Evolutionary conservation across 2,888 invertebrate species (phyloP).

Genomic region (Brenthis hecate): DNA sequence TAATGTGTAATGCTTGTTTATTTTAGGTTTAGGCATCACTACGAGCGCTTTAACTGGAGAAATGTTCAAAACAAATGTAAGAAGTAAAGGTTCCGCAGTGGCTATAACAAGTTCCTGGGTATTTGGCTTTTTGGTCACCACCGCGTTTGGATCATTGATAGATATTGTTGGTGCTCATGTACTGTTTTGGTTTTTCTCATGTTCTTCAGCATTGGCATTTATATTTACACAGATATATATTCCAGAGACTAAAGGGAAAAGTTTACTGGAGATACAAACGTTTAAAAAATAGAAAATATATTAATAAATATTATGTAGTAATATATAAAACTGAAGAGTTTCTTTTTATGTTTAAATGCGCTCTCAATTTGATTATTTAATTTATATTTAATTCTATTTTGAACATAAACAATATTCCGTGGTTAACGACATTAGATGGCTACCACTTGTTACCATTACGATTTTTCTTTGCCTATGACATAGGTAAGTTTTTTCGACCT

Average conservation of each 20-base stretch:
- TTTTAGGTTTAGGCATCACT: constrained; percentile 44
- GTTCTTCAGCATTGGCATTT: constrained; percentile 60
- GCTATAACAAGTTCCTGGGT: constrained; percentile 37
- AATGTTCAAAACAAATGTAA: constrained; percentile 44
- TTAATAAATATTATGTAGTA: no score
- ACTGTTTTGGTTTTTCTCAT: constrained; percentile 85
- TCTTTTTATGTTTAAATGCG: no score
- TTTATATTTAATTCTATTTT: constrained; percentile 45
- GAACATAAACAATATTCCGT: constrained; percentile 37
- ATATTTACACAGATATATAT: constrained; percentile 85
- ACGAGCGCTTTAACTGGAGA: constrained; percentile 42
- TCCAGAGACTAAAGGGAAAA: constrained; percentile 91
- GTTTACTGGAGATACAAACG: constrained; percentile 86
- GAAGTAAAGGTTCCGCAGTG: constrained; percentile 43
- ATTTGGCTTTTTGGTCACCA: constrained; percentile 39
- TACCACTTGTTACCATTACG: constrained; percentile 49
- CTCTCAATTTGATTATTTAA: no score
- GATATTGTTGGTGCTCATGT: constrained; percentile 77
- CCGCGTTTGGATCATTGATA: constrained; percentile 40
- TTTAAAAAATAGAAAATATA: background rate
- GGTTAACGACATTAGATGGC: constrained; percentile 46
- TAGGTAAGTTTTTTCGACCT: constrained; percentile 46
- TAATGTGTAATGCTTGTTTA: no score
- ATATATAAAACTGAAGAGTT: no score
- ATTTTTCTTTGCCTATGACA: constrained; percentile 52